Base-by-base conservation (phyloP, 2,797 vertebrate genomes). In the Ispidina lecontei region DNA sequence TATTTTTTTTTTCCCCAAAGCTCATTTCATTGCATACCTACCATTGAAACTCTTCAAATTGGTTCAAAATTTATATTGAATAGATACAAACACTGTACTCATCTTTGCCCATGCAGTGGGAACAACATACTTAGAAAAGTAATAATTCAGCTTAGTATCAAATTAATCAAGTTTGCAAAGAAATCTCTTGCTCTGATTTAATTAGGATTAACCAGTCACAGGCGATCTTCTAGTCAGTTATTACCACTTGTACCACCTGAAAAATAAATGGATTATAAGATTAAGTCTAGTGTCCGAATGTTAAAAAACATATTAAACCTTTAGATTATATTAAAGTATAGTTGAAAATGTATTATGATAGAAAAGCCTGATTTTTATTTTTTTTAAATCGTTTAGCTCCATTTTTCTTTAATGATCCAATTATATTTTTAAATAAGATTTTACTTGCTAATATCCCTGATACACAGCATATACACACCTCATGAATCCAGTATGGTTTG, bases 181-280 rank as follows among this genome's bases (percentile, higher is more conserved):
- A 23, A 77, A 74, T 80, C 14, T 82, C 62, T 94, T 71, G n/a
- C 41, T 91, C 83, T 73, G 37, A 17, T 87, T 93, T 88, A 93
- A 93, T 89, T 90, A 89, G 25, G 75, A 91, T 97, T 95, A 96
- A 46, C 51, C 44, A 70, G 63, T 83, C 58, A 94, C 72, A 91
- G 46, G 71, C 74, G 65, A 92, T 89, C 70, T 20, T 90, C 58
- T 71, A 17, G 73, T 92, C 83, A 16, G 58, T 68, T 91, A 91
- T 90, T 84, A 21, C 55, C 29, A 55, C 26, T 87, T 69, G 84
- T 84, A 87, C 15, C 55, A 70, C 31, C 20, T 75, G 37, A 88
- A 90, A 90, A 93, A 85, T 78, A 88, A 94, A 89, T 75, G 62
- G 70, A 86, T 93, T 90, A 91, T 64, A 67, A 74, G 71, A 93